Conservation (phyloP, 2,797 vertebrate genomes). For the Oreochromis grahami region DNA sequence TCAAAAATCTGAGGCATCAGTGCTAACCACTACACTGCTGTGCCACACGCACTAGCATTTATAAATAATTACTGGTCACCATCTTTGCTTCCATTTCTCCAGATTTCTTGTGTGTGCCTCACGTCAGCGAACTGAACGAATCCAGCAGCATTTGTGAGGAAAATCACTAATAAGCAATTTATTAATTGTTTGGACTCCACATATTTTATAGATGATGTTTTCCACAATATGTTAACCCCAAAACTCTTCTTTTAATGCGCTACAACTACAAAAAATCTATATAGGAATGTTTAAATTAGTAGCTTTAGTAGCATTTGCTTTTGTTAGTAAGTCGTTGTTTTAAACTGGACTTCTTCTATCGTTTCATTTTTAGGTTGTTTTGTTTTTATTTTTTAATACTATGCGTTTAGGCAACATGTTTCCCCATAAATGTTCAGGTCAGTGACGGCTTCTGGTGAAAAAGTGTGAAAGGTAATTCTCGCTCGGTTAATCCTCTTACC, state of each 20-base stretch:
- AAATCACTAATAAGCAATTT: background rate
- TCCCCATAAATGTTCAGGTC: background rate
- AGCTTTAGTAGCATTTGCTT: background rate
- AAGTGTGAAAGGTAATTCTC: conserved; percentile 47
- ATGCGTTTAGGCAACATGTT: background rate
- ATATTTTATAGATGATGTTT: background rate
- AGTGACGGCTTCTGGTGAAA: background rate
- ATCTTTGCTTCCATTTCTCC: background rate
- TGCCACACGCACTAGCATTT: too few species aligned
- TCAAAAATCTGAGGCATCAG: background rate
- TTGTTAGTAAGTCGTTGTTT: background rate
- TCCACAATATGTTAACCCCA: background rate
- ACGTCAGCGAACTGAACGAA: background rate
- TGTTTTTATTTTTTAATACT: background rate
- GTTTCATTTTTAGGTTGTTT: background rate
- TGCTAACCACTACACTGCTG: too few species aligned
- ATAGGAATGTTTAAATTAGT: background rate
- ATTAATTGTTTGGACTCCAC: background rate
- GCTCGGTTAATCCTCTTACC: conserved; percentile 55
- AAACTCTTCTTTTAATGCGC: background rate
- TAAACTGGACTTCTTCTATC: background rate
- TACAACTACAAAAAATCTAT: background rate
- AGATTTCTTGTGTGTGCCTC: background rate
- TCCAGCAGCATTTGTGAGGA: background rate
- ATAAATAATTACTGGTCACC: too few species aligned